phyloP scores from a whole-genome alignment of 2,113 vertebrate species.

The Gasterosteus aculeatus region DNA sequence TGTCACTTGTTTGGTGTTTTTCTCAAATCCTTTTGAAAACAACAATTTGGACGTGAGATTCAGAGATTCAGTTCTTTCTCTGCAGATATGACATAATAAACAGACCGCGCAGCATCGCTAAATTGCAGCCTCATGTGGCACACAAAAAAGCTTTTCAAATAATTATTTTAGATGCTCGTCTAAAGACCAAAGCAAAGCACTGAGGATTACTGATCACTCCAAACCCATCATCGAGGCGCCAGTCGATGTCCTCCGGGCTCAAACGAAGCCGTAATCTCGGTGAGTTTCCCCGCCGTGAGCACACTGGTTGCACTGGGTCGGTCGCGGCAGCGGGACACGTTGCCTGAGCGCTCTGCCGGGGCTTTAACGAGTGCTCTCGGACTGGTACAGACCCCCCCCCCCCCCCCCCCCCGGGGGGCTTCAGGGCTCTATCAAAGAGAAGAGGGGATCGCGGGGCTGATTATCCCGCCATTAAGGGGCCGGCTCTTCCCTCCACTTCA shows the following conservation, averaged over 20 bases:
- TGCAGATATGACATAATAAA: background rate
- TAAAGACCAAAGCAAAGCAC: background rate
- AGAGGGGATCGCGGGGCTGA: conserved; percentile 56
- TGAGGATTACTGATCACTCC: conserved; percentile 11
- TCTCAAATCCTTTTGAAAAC: background rate
- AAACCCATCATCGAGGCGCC: background rate
- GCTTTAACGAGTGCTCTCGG: conserved; percentile 69
- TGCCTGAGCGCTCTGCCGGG: conserved; percentile 48
- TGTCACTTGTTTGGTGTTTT: background rate
- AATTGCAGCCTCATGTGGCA: background rate
- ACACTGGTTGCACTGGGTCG: conserved; percentile 20
- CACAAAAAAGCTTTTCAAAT: background rate
- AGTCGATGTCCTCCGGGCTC: background rate
- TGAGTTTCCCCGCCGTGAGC: conserved; percentile 22
- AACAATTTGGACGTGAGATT: background rate
- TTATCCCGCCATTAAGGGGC: conserved; percentile 49
- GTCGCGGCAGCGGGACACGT: conserved; percentile 31
- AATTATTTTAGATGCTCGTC: background rate
- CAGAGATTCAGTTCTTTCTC: background rate
- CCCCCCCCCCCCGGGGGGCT: conserved; percentile 7
- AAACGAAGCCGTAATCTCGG: too few species aligned
- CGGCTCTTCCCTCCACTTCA: conserved; percentile 42
- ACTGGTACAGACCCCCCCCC: conserved; percentile 57
- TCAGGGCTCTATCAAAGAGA: conserved; percentile 57
- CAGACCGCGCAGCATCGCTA: too few species aligned